Base-by-base conservation (phyloP, 2,888 invertebrate genomes). In the Ormyrus rosae region DNA sequence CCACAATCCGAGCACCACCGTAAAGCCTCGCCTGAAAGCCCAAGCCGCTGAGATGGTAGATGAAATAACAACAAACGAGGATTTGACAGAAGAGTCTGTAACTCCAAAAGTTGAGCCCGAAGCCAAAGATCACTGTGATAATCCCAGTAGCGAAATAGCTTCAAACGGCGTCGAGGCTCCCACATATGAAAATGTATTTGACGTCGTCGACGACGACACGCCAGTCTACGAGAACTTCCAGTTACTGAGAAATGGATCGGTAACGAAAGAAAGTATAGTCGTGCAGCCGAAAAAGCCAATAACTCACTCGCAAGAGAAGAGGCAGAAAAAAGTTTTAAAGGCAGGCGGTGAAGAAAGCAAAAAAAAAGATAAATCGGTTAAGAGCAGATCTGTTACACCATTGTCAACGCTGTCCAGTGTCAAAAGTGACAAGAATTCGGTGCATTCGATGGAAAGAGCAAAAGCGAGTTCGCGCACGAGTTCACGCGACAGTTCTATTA, bases 211-310 rank as follows among this genome's bases (percentile, higher is more conserved):
- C 46, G 78, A 82, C 10, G 80, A 81, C 7, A 81, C 65, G 6
- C 87, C 87, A 46, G 84, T 87, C 78, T 88, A 88, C 64, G 87
- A 87, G 65, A 88, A 88, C 80, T 82, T 78, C 45, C 80, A 81
- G 61, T 34, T 46, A 58, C 10, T 78, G 8, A 45, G n/a, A n/a
- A 68, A 48, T 10, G 60, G 19, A n/a, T 51, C 51, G 6, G n/a
- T 53, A 9, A 10, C 48, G 61, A 64, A 6, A 53, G 9, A 34
- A 34, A 34, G 34, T 34, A 34, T 34, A 34, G 8, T 50, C 56
- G 4, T 9, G 19, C 7, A 6, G 34, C 50, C 11, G 60, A 78
- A 11, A 72, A 67, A 53, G 4, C 13, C 7, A 60, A 50, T 34
- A 4, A 34, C 34, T 34, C 4, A 34, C 3, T 34, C 34, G 34